These are phyloP conservation scores for Embiotoca jacksoni DNA, from an alignment of 2,113 vertebrate genomes.

Conservation along the genomic window DNA sequence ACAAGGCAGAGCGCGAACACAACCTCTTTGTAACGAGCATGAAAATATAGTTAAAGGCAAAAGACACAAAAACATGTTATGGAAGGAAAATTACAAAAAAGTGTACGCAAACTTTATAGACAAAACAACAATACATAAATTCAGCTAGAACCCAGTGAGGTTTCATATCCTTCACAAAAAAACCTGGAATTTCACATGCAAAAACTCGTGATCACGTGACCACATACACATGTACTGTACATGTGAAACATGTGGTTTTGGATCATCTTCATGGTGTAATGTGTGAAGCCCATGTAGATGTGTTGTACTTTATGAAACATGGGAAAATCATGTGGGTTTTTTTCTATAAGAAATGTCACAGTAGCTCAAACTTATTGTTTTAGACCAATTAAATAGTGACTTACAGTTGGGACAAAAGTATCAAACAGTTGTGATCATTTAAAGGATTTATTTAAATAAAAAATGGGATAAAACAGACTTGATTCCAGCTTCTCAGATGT, in stretches of 20 bases:
- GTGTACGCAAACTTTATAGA: too few species aligned
- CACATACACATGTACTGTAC: too few species aligned
- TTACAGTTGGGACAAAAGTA: neutral
- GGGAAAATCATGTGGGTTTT: too few species aligned
- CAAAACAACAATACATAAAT: too few species aligned
- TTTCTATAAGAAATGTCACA: neutral
- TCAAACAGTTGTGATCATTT: neutral
- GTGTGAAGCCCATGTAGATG: too few species aligned
- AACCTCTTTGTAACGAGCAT: neutral
- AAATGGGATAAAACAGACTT: neutral
- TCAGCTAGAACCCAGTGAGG: neutral
- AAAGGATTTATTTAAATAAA: neutral
- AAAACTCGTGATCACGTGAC: too few species aligned
- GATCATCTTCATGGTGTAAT: too few species aligned
- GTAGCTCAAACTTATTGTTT: neutral
- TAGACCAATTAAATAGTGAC: neutral
- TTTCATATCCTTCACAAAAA: neutral
- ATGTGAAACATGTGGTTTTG: too few species aligned
- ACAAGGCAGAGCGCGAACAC: constrained; percentile 9
- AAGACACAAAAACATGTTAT: too few species aligned
- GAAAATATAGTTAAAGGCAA: neutral
- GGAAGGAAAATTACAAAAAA: too few species aligned
- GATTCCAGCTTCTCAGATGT: neutral
- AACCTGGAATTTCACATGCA: too few species aligned
- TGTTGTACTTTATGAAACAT: too few species aligned